Base-by-base conservation (phyloP, 2,797 vertebrate genomes). In the Danionella dracula region DNA sequence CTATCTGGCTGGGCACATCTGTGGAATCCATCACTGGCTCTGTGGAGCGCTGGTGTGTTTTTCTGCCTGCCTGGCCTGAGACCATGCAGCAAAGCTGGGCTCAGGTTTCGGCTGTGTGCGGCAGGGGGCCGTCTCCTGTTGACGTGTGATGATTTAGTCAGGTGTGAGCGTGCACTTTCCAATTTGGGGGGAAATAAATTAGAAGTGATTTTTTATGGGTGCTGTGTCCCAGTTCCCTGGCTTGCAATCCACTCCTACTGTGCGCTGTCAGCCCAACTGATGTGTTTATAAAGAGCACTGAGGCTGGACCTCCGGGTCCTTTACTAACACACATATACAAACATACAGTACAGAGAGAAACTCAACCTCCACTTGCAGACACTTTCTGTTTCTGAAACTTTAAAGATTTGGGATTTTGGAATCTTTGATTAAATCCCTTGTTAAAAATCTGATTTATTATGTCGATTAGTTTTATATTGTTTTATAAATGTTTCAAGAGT, bases 131-230 rank as follows among this genome's bases (percentile, higher is more conserved):
- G 88, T 93, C 93, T 96, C 93, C 89, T 82, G 88, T 95, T 95
- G 96, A 95, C 93, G 88, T 81, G 86, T 98, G 95, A 99, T 98
- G 96, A 98, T 99, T 98, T 99, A 98, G 96, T 99, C 96, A 99
- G 96, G 96, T 99, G 96, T 96, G 95, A 97, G 96, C 94, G 93
- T 98, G 94, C 96, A 96, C 93, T 98, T 95, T 97, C 94, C 94
- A 97, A 98, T 98, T 98, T 97, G 91, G 90, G 89, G 90, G 92
- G 85, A 90, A 95, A 98, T 98, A 99, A 97, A 99, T 98, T 95
- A 94, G 90, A 91, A 93, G 92, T 93, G 91, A 95, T 98, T 97
- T 96, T 98, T 97, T 98, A 90, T 85, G 87, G 87, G 86, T 71
- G 79, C 80, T 85, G 80, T 81, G 93, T 94, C 92, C 90, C 87